phyloP scores from a whole-genome alignment of 2,113 vertebrate species.

The Rhabdomys dilectus region DNA sequence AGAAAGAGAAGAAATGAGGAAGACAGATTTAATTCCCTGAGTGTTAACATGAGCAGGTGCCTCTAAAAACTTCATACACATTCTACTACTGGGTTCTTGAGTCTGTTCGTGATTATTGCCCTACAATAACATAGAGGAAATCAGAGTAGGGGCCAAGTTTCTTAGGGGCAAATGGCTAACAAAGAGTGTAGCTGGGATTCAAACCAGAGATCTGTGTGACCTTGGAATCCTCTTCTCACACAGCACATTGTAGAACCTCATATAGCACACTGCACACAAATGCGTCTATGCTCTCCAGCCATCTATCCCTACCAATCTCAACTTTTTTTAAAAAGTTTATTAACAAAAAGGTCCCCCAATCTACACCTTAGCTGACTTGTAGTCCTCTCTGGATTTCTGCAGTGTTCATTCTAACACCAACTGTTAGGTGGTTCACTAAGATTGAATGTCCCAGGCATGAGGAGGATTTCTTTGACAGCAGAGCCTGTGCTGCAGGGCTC shows the following conservation, averaged over 20 bases:
- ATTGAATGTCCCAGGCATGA: neutral
- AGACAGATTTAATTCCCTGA: neutral
- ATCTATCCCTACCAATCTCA: neutral
- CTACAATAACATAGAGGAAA: neutral
- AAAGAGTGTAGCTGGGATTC: neutral
- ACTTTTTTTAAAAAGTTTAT: neutral
- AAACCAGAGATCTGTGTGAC: neutral
- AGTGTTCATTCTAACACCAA: neutral
- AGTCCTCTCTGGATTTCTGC: slow-evolving; percentile 28
- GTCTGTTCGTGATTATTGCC: neutral
- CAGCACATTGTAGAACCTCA: neutral
- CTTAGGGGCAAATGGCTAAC: slow-evolving; percentile 8
- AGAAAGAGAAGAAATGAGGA: neutral
- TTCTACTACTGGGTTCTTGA: neutral
- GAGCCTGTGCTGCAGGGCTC: neutral
- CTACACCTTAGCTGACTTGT: neutral
- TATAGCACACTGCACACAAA: neutral
- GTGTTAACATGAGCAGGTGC: neutral
- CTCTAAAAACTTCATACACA: neutral
- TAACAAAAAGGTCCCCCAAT: neutral
- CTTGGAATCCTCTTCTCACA: neutral
- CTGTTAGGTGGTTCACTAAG: slow-evolving; percentile 5
- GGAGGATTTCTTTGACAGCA: neutral
- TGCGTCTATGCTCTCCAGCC: neutral
- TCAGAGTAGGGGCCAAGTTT: neutral